Evolutionary conservation across 2,797 vertebrate genomes (phyloP), one percentile per base, ranked within the genome.

Genomic region (Microctenopoma lineatum): DNA sequence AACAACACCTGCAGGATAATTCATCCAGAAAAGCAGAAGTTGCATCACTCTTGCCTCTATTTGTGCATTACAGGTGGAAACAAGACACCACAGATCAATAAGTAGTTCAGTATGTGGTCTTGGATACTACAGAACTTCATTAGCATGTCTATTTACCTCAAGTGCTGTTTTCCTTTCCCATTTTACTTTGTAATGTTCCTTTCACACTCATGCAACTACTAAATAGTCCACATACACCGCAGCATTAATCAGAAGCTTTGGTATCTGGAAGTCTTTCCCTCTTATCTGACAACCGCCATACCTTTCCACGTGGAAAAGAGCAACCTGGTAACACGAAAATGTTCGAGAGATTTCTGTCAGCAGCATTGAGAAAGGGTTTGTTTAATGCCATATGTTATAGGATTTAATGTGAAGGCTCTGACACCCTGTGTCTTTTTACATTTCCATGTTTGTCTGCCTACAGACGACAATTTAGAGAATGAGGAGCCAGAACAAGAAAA

Each of bases 1-100:
- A 88, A 82, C 72, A 79, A 82, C 76, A 86, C 73, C 86, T 84
- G 75, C 73, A 73, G 70, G 75, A 66, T 70, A 65, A 87, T 80
- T 79, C 50, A 55, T 57, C 70, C 52, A 14, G 66, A 67, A 64
- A 55, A 59, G 36, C 46, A 65, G 48, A 52, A 41, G 6, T 77
- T 66, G 57, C 42, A 60, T 75, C 47, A 54, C 41, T 66, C 18
- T 39, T 56, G 18, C 61, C 1, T 47, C 39, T 67, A 3, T 50
- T 10, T 55, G 55, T 66, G 14, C 15, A 12, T 42, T 68, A 53
- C 42, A 71, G 59, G n/a, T 74, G 59, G 55, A 72, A 73, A 62
- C 27, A 38, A 55, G 45, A 70, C 18, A 55, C 61, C 48, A 46
- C 45, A 73, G 60, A 84, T 84, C 78, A 81, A 81, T 86, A 66